Evolutionary conservation across 2,113 vertebrate species (phyloP), one percentile per base, ranked within the genome.

Genomic region (Drymodes brunneopygia): DNA sequence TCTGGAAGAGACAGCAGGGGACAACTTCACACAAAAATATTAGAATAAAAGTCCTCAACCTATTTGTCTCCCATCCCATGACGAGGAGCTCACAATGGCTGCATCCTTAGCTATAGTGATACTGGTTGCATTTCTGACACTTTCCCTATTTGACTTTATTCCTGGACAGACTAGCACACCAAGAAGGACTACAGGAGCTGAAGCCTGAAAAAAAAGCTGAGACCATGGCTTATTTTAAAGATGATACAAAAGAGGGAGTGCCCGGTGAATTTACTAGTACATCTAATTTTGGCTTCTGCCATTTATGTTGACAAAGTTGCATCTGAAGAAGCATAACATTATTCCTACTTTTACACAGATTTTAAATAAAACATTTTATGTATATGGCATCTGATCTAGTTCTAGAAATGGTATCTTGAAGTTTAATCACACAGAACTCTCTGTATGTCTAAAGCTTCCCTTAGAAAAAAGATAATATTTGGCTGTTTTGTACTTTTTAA

Each of bases 381-480:
- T 64, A 64, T 24, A 83, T 31, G 21, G 47, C 60, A 66, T 38
- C 73, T 81, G 24, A 18, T 96, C 54, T 61, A 92, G 78, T 72
- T 94, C 64, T 89, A 92, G 75, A 92, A 96, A 95, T 45, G 38
- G 53, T n/a, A 81, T 15, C 25, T 50, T 60, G 25, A 81, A 95
- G 92, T 81, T 74, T 88, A 89, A 91, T 50, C 36, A 10, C 8
- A 61, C 7, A 17, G 16, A 72, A 33, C 16, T 88, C 35, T 24
- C n/a, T 38, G 4, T 10, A 86, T 48, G 61, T 81, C 67, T 17
- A 74, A 81, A 81, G 22, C 17, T 48, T 84, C 58, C 31, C 16
- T 60, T 35, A 42, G 40, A 67, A 61, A 81, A 90, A 73, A 57
- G 10, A 58, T 66, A n/a, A 31, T 78, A 92, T 69, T 45, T 62